phyloP scores from a whole-genome alignment of 1,140 invertebrate species.

The Temnothorax longispinosus region DNA sequence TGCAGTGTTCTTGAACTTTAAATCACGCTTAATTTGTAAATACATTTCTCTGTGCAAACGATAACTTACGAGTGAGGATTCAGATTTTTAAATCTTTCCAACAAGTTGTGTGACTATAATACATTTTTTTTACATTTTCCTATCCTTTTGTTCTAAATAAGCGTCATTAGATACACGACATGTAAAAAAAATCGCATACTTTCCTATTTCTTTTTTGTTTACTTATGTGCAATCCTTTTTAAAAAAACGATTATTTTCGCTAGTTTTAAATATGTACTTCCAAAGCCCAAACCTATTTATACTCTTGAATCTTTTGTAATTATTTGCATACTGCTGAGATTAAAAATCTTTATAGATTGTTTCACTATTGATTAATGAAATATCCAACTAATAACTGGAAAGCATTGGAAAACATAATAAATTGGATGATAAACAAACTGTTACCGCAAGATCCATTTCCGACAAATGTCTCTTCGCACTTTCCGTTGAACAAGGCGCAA shows the following conservation, averaged over 20 bases:
- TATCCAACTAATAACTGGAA: neutral
- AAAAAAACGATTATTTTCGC: slow-evolving; percentile 1
- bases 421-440: neutral
- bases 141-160: slow-evolving; percentile 27
- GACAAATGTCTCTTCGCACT: neutral
- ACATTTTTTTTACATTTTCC: slow-evolving; percentile 18
- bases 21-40: slow-evolving; percentile 5
- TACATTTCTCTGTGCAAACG: slow-evolving; percentile 1
- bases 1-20: neutral
- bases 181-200: neutral
- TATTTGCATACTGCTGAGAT: neutral
- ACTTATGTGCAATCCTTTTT: slow-evolving; percentile 1
- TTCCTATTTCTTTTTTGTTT: slow-evolving; percentile 4
- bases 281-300: neutral
- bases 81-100: neutral
- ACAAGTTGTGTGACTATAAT: neutral
- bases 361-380: neutral
- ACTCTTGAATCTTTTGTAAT: neutral
- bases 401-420: neutral
- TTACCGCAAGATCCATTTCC: neutral
- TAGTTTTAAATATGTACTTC: slow-evolving; percentile 10
- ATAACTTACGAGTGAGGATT: neutral
- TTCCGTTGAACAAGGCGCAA: slow-evolving; percentile 6
- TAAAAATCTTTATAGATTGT: neutral
- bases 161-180: neutral